Conservation (phyloP, 2,888 invertebrate genomes). For the Lepeophtheirus nordmannii region DNA sequence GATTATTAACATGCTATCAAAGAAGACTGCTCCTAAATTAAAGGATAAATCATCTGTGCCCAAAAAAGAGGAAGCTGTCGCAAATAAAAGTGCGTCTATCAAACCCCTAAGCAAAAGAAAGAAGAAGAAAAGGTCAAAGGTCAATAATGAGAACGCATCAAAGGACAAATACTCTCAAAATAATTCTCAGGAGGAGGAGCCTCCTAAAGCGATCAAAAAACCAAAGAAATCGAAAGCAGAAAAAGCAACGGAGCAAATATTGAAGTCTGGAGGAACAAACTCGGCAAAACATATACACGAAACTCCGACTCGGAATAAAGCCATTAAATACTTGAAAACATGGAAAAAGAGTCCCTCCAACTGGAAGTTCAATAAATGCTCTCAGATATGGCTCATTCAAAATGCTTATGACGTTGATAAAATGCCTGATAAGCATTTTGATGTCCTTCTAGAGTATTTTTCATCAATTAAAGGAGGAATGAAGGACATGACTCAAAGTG, state of each 20-base stretch:
- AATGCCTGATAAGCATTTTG: neutral
- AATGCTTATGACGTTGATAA: conserved; percentile 4
- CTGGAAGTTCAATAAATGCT: conserved; percentile 20
- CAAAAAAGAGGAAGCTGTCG: too few relatives aligned
- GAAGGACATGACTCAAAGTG: neutral
- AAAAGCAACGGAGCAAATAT: neutral
- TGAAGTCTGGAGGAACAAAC: too few relatives aligned
- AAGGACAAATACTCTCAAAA: too few relatives aligned
- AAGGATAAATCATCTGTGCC: neutral
- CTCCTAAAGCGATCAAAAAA: neutral
- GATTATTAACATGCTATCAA: neutral
- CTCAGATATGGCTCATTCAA: conserved; percentile 22
- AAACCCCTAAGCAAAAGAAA: neutral
- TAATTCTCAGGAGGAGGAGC: neutral
- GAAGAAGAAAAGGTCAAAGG: neutral
- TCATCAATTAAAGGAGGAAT: conserved; percentile 3
- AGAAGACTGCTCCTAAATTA: neutral
- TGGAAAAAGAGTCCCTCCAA: neutral
- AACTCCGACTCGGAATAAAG: neutral
- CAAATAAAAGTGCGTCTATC: too few relatives aligned
- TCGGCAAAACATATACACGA: conserved; percentile 10
- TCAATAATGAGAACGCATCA: neutral
- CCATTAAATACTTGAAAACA: conserved; percentile 6
- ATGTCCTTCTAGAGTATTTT: conserved; percentile 12
- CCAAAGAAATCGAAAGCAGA: neutral